phyloP scores from a whole-genome alignment of 2,888 invertebrate species.

The Synergus japonicus region DNA sequence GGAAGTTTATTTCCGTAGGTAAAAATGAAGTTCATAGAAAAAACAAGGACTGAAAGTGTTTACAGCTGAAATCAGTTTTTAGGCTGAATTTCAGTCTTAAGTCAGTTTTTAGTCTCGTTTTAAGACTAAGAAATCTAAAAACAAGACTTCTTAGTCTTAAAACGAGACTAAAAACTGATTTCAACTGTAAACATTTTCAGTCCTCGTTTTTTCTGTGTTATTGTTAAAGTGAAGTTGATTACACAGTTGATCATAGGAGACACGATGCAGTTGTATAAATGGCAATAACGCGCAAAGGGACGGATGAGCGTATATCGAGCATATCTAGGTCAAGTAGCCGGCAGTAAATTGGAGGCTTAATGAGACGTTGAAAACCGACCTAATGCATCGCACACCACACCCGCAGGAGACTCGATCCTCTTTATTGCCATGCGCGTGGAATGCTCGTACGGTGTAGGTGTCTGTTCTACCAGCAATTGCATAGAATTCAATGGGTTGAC shows the following conservation, averaged over 20 bases:
- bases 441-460: conserved; percentile 30
- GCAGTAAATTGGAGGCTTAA: conserved; percentile 66
- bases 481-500: conserved; percentile 41
- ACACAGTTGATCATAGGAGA: neutral
- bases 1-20: too few species aligned
- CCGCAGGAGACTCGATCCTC: conserved; percentile 39
- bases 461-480: conserved; percentile 43
- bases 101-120: too few species aligned
- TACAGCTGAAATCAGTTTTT: too few species aligned
- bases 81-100: too few species aligned
- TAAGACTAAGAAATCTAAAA: too few species aligned
- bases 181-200: too few species aligned
- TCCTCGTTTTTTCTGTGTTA: too few species aligned
- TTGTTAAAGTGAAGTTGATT: conserved; percentile 24
- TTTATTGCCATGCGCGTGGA: conserved; percentile 43
- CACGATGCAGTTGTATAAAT: conserved; percentile 28
- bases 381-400: conserved; percentile 59
- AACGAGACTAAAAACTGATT: too few species aligned
- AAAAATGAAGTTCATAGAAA: neutral
- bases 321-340: conserved; percentile 65
- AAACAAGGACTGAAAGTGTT: too few species aligned
- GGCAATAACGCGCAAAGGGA: neutral
- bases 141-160: too few species aligned
- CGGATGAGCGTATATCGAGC: conserved; percentile 53
- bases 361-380: conserved; percentile 67